Evolutionary conservation across 1,140 invertebrate genomes (phyloP), one percentile per base, ranked within the genome.

Genomic region (Pentalonia nigronervosa): DNA sequence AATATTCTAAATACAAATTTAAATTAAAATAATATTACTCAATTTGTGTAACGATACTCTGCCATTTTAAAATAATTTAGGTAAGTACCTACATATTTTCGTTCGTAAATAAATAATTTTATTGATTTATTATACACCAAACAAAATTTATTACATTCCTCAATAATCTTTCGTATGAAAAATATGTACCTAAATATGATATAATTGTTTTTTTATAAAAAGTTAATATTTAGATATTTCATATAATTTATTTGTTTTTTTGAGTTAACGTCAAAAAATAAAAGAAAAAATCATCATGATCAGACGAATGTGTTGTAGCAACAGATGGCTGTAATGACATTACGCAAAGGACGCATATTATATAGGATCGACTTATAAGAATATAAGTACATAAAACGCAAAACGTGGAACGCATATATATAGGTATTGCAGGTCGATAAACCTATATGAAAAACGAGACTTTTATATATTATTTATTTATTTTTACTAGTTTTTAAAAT

Each of bases 311-410:
- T 53, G 9, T 34, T 36, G 34, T 34, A 89, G 88, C 88, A 89
- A 89, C 88, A 89, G 88, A 89, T 89, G 88, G 88, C 88, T 56
- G 88, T 89, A 89, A 89, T 53, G 50, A 56, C 50, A 56, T 56
- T 56, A 56, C 23, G 4, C 36, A 34, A 48, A 34, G 88, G 34
- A 56, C 50, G 53, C 50, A 41, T 47, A 56, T n/a, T 88, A 88
- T 88, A 88, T n/a, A 41, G n/a, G 48, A 25, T 56, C 48, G 34
- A 89, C 88, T 21, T 25, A 56, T 36, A 89, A 89, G 50, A 41
- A 89, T 25, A 56, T 56, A 56, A 89, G 50, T 56, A 89, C 50
- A 89, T 56, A 56, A 89, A 89, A 89, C 21, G 50, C 48, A 34
- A 88, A 34, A 86, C 83, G 84, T 86, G 34, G n/a, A n/a, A 84